A percentile compares a stretch with the other conserved stretches of the same genome.
These are phyloP conservation scores for Amphimedon queenslandica DNA, from an alignment of 37 sponge, comb jelly and placozoan genomes.

Conservation along the genomic window DNA sequence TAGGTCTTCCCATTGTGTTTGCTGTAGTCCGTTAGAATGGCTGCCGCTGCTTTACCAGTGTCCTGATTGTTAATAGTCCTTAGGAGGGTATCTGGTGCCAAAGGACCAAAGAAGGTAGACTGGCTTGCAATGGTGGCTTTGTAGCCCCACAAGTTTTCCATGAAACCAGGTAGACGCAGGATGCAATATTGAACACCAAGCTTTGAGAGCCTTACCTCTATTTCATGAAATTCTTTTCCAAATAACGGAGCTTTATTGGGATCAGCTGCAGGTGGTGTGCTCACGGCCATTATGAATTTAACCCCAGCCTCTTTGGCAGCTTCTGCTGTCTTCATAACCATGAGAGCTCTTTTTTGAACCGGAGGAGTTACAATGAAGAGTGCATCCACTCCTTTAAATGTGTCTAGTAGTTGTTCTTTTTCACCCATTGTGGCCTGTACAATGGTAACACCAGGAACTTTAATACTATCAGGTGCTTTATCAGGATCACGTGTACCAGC, in stretches of 20 bases:
- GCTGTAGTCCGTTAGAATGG: conserved; percentile 20
- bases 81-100: conserved; percentile 33
- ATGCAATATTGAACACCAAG: conserved; percentile 43
- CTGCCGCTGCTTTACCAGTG: conserved; percentile 49
- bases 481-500: conserved; percentile 62
- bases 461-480: conserved; percentile 49
- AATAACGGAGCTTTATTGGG: conserved; percentile 26
- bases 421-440: conserved; percentile 49
- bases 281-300: conserved; percentile 30
- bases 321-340: conserved; percentile 37
- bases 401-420: conserved; percentile 10
- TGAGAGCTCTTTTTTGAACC: conserved; percentile 28
- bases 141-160: conserved; percentile 29
- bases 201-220: conserved; percentile 20
- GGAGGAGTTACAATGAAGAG: conserved; percentile 59
- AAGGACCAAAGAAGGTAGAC: conserved; percentile 17
- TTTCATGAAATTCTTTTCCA: conserved; percentile 28
- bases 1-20: conserved; percentile 40
- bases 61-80: conserved; percentile 27
- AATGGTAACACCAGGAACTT: conserved; percentile 22
- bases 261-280: conserved; percentile 29
- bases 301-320: conserved; percentile 60
- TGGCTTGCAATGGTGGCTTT: conserved; percentile 23
- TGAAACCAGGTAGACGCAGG: conserved; percentile 58
- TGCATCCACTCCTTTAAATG: conserved; percentile 54